Evolutionary conservation across 2,113 vertebrate species (phyloP), one percentile per base, ranked within the genome.

Genomic region (Tachysurus fulvidraco): DNA sequence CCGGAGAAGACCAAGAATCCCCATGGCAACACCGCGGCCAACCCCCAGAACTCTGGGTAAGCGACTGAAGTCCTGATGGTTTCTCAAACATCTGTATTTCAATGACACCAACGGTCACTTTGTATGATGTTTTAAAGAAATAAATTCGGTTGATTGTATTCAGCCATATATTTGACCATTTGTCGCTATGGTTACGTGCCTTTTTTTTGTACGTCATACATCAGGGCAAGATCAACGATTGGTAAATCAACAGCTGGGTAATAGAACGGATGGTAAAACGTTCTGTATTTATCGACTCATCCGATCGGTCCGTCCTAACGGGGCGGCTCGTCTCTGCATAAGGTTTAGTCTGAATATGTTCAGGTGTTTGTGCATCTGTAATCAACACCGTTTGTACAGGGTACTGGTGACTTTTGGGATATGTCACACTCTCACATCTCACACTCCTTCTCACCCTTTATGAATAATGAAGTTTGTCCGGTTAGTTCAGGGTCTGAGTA

Each of bases 1-100:
- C 89, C 91, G 0, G 95, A 94, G 71, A 94, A 92, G 89, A 94
- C 94, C 1, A 95, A 90, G 89, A 96, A 96, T 69, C 90, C 94
- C 86, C 92, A 95, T 7, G 88, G 90, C 19, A 89, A 90, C 30
- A 2, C 69, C 89, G 95, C 93, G 25, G 88, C 89, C 65, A 93
- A 93, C 89, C 89, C 91, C 64, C 92, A 91, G 81, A 95, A 94
- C 94, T 83, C 93, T 12, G 91, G 91, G 95, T 95, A 90, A 74
- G 71, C 23, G 41, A 73, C 44, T 2, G 73, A 50, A 14, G 36
- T 44, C 69, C 36, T 19, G 62, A 64, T 64, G 62, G 28, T 67
- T 67, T 71, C 67, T 71, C 2, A 2, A 19, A 69, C 30, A 69
- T 19, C 14, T 5, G 14, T 28, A 67, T 67, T n/a, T 30, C 60